phyloP scores from a whole-genome alignment of 1,140 invertebrate species.

The Anoplophora glabripennis region DNA sequence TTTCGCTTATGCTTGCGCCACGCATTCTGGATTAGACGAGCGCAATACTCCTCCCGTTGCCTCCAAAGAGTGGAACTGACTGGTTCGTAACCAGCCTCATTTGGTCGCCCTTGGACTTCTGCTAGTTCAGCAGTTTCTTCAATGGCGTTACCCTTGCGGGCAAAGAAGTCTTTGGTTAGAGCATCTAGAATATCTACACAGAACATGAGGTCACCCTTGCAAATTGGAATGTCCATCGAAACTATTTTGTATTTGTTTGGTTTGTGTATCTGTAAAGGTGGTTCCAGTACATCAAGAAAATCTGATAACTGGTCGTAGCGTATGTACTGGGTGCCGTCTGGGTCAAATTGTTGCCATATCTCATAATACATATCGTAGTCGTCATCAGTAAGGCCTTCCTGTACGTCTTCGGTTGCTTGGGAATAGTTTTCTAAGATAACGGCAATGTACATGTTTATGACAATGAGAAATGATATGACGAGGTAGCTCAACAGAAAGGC shows the following conservation, averaged over 20 bases:
- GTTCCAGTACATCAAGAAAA: slow-evolving; percentile 91
- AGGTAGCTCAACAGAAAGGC: slow-evolving; percentile 93
- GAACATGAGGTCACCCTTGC: slow-evolving; percentile 93
- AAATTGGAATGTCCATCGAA: slow-evolving; percentile 97
- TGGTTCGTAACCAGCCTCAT: slow-evolving; percentile 85
- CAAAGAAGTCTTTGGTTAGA: slow-evolving; percentile 94
- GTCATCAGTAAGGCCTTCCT: slow-evolving; percentile 96
- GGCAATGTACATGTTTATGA: slow-evolving; percentile 99
- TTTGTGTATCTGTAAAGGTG: slow-evolving; percentile 93
- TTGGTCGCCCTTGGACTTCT: slow-evolving; percentile 72
- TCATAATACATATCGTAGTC: slow-evolving; percentile 99
- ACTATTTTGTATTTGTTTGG: slow-evolving; percentile 99
- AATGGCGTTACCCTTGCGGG: slow-evolving; percentile 88
- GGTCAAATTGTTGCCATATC: slow-evolving; percentile 98
- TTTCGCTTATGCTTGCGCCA: slow-evolving; percentile 84
- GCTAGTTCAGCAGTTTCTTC: slow-evolving; percentile 82
- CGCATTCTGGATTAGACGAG: slow-evolving; percentile 89
- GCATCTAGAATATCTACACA: slow-evolving; percentile 97
- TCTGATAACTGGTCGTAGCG: slow-evolving; percentile 89
- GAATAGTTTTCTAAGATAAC: slow-evolving; percentile 99
- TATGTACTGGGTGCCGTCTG: slow-evolving; percentile 96
- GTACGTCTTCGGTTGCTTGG: slow-evolving; percentile 93
- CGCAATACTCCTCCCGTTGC: slow-evolving; percentile 94
- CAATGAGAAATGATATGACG: slow-evolving; percentile 96
- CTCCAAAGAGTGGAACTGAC: slow-evolving; percentile 91